Base-by-base conservation (phyloP, 1,140 invertebrate species). In the Drosophila ambigua region DNA sequence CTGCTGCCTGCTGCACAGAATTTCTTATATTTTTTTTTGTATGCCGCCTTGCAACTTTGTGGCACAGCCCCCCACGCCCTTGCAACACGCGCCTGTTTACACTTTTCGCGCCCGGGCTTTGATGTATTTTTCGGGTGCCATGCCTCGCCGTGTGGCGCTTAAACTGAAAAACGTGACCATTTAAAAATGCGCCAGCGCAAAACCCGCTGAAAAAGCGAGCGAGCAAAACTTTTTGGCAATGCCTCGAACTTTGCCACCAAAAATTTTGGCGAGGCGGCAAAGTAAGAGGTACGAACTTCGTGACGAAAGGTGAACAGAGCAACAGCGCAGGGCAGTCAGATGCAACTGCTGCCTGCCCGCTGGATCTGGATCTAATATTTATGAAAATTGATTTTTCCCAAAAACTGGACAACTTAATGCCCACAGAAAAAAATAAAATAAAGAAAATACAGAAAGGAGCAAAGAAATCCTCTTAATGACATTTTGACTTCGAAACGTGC, bases 161-260 rank as follows among this genome's bases (percentile, higher is more conserved):
- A 87, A 87, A 87, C 83, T 87, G 84, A 65, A 68, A 77, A 87
- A 87, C 83, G 83, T 87, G 83, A 87, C 83, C 83, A 87, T 87
- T 87, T 87, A 87, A 87, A 87, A 87, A 88, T 83, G 83, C 84
- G 83, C 72, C 66, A 83, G 75, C 7, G 39, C 4, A 61, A 41
- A 55, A 43, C 39, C 23, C 31, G 43, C 13, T 48, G 15, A 7
- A 39, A 23, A 23, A 16, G 8, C 39, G 11, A 28, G 44, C 35
- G 28, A 26, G 0, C 72, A 82, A 82, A 88, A 88, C 83, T 87
- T 82, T 88, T 82, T 88, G 52, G 31, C 64, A 65, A 51, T 63
- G 50, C 80, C 52, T 61, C 52, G 35, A 79, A 49, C 69, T 60
- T 66, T 57, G 66, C 51, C 50, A 58, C 51, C 54, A 41, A 57